These are phyloP conservation scores for Mixornis gularis DNA, from an alignment of 2,113 vertebrate genomes.

Conservation along the genomic window DNA sequence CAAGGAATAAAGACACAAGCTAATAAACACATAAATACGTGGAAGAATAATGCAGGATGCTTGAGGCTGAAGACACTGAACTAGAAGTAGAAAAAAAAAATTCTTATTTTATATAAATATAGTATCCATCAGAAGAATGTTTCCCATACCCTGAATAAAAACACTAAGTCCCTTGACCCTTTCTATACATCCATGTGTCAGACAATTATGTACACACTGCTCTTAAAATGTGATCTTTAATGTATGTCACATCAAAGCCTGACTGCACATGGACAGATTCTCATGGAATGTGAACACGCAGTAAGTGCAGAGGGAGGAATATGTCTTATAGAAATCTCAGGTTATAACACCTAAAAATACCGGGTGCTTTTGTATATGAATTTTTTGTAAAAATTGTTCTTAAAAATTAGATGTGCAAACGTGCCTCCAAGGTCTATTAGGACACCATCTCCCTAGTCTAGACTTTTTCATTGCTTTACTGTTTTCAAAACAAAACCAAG, in stretches of 20 bases:
- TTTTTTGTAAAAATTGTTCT: not conserved
- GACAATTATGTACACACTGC: not conserved
- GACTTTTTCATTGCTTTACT: not conserved
- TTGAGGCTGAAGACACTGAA: not conserved
- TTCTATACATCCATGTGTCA: not conserved
- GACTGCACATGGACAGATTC: not conserved
- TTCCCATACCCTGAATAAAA: not conserved
- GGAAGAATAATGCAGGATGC: not conserved
- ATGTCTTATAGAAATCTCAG: not conserved
- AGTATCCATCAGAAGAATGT: not conserved
- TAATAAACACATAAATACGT: not conserved
- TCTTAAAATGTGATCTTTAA: slow-evolving; percentile 10
- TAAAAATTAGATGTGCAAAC: not conserved
- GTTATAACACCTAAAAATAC: not conserved
- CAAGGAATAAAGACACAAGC: not conserved
- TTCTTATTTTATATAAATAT: not conserved
- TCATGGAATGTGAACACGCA: not conserved
- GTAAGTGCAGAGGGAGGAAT: not conserved
- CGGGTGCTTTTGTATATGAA: not conserved
- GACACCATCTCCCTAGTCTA: not conserved
- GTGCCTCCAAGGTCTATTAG: not conserved
- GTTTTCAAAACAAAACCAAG: not conserved
- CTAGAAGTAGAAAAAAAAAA: not conserved
- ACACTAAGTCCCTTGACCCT: not conserved
- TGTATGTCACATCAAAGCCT: not conserved